phyloP scores from a whole-genome alignment of 2,113 vertebrate genomes.

The Alosa alosa region DNA sequence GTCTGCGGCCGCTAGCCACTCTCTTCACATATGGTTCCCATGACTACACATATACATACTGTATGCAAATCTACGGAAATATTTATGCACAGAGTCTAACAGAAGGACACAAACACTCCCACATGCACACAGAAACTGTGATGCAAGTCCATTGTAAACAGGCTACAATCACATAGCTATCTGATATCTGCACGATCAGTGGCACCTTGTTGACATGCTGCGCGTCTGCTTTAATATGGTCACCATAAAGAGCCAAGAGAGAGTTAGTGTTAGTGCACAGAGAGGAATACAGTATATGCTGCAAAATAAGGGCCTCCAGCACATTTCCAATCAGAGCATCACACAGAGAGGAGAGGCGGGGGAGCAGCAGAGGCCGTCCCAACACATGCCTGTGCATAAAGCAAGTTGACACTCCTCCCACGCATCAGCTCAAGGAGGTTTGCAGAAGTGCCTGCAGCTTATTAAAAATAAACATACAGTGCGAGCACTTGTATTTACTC shows the following conservation, averaged over 20 bases:
- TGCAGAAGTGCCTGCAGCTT: background rate
- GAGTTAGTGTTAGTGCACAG: background rate
- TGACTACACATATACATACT: background rate
- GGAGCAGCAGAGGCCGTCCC: background rate
- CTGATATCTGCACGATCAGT: background rate
- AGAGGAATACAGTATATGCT: background rate
- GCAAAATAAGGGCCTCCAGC: background rate
- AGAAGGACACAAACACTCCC: background rate
- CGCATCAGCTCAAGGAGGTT: background rate
- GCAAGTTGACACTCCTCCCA: background rate
- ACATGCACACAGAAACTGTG: background rate
- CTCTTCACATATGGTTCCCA: background rate
- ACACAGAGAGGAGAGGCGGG: background rate
- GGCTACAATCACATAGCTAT: background rate
- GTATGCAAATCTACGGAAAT: background rate
- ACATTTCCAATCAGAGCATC: background rate
- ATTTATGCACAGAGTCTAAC: background rate
- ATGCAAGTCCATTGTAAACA: background rate
- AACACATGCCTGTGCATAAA: background rate
- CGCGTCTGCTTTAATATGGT: background rate
- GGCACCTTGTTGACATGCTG: background rate
- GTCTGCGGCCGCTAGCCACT: background rate
- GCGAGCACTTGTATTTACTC: background rate
- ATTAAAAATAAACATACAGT: constrained; percentile 6
- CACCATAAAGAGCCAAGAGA: background rate